A percentile compares a stretch with the other conserved stretches of the same genome.
Evolutionary conservation across 2,888 invertebrate species (phyloP).

Genomic region (Eristalis pertinax): DNA sequence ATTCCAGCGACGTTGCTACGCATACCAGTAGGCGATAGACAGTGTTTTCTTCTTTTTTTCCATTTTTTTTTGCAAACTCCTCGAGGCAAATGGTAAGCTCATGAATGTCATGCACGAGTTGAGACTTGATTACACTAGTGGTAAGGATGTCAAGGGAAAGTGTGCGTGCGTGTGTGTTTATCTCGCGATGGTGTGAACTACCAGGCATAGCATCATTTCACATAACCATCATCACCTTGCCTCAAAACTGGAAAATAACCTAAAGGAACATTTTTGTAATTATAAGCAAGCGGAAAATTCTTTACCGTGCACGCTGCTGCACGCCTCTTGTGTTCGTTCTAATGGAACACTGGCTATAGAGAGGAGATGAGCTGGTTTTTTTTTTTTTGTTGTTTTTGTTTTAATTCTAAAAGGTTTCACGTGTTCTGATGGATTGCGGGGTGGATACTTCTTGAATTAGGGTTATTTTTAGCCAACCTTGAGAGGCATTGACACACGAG

Average conservation of each 20-base stretch:
- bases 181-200: slow-evolving; percentile 60
- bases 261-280: slow-evolving; percentile 62
- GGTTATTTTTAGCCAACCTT: too few relatives aligned
- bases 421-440: background rate
- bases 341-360: slow-evolving; percentile 16
- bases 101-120: slow-evolving; percentile 65
- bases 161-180: background rate
- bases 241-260: slow-evolving; percentile 59
- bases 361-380: background rate
- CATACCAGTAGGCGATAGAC: background rate
- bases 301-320: slow-evolving; percentile 23
- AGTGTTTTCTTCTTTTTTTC: background rate
- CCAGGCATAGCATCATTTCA: slow-evolving; percentile 26
- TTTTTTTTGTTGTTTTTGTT: background rate
- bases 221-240: slow-evolving; percentile 48
- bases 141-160: slow-evolving; percentile 47
- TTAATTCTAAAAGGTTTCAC: slow-evolving; percentile 13
- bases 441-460: background rate
- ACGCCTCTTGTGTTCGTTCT: slow-evolving; percentile 34
- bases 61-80: slow-evolving; percentile 38
- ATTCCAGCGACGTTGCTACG: background rate
- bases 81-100: slow-evolving; percentile 47
- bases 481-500: too few relatives aligned
- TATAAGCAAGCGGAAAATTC: slow-evolving; percentile 53
- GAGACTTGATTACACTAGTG: slow-evolving; percentile 36